These are phyloP conservation scores for Zophobas morio DNA, from an alignment of 1,140 invertebrate genomes.

Conservation along the genomic window DNA sequence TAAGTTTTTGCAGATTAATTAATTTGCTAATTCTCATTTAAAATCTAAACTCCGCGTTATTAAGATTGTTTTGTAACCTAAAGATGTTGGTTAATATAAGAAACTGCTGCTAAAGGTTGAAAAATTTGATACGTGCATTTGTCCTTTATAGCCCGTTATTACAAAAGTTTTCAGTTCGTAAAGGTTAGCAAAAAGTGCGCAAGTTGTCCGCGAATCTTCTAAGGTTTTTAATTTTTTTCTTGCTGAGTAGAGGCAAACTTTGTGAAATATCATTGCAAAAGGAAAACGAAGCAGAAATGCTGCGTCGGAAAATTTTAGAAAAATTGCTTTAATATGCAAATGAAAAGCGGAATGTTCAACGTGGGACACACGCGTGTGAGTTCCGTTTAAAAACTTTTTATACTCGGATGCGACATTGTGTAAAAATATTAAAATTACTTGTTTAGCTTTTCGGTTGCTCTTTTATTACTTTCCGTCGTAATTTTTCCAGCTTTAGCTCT, in stretches of 20 bases:
- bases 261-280: slow-evolving; percentile 39
- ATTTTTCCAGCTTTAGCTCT: slow-evolving; percentile 20
- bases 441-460: slow-evolving; percentile 45
- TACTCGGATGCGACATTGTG: slow-evolving; percentile 43
- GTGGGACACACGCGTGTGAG: slow-evolving; percentile 36
- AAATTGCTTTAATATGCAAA: slow-evolving; percentile 47
- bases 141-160: background rate
- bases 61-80: no score
- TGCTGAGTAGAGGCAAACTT: slow-evolving; percentile 36
- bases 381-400: slow-evolving; percentile 46
- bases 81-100: no score
- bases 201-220: slow-evolving; percentile 5
- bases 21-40: no score
- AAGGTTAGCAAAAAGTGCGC: background rate
- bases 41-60: no score
- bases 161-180: background rate
- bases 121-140: no score
- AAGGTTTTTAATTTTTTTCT: slow-evolving; percentile 27
- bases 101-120: no score
- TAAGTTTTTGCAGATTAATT: no score
- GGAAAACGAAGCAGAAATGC: slow-evolving; percentile 41
- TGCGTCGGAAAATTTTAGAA: slow-evolving; percentile 45
- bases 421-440: slow-evolving; percentile 48
- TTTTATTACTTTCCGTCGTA: slow-evolving; percentile 38
- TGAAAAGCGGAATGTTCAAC: slow-evolving; percentile 45